These are phyloP conservation scores for Meteorus cinctellus DNA, from an alignment of 2,888 invertebrate genomes.

Conservation along the genomic window DNA sequence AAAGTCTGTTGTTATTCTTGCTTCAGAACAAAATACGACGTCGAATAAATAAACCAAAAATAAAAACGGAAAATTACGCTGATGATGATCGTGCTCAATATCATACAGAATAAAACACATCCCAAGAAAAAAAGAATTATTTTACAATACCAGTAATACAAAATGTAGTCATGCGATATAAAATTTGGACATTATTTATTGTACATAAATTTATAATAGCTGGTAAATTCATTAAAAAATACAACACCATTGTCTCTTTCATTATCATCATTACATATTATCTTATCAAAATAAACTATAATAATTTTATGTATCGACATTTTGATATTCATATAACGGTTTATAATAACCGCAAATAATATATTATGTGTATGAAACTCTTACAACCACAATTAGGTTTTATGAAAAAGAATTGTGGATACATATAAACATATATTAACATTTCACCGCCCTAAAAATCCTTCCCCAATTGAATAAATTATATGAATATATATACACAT, in stretches of 20 bases:
- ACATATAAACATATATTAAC: not conserved
- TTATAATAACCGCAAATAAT: no score
- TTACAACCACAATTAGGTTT: no score
- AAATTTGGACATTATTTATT: not conserved
- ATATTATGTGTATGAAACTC: no score
- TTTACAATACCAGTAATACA: not conserved
- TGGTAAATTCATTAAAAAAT: not conserved
- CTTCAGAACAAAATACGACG: conserved; percentile 64
- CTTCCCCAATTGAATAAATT: conserved; percentile 47
- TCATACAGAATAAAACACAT: not conserved
- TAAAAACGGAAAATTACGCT: no score
- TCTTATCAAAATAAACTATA: not conserved
- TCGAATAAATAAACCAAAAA: conserved; percentile 24
- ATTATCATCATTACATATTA: not conserved
- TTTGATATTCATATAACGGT: not conserved
- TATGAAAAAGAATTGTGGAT: no score
- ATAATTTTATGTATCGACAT: conserved; percentile 3
- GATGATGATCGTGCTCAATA: not conserved
- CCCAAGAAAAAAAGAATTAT: not conserved
- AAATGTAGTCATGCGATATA: not conserved
- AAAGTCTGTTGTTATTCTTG: conserved; percentile 86
- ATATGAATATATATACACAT: conserved; percentile 49
- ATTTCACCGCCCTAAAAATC: conserved; percentile 1
- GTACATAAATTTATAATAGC: conserved; percentile 4
- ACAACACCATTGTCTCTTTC: not conserved